Evolutionary conservation across 1,140 invertebrate species (phyloP).

Genomic region (Elymnias hypermnestra): DNA sequence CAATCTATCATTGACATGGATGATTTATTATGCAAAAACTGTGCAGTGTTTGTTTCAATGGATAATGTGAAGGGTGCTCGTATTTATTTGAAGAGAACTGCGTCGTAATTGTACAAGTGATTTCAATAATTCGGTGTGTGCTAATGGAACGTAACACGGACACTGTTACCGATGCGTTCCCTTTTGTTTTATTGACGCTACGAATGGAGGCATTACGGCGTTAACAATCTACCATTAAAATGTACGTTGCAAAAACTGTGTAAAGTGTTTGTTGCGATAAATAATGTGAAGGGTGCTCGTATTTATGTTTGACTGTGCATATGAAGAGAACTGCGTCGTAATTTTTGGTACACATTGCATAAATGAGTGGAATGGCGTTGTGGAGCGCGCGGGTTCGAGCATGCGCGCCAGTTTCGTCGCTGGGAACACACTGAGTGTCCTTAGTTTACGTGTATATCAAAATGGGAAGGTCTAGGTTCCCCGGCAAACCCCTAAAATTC

Average conservation of each 20-base stretch:
- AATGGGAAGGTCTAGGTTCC: constrained; percentile 84
- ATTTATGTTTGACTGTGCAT: constrained; percentile 60
- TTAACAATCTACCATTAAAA: constrained; percentile 72
- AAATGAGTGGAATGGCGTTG: constrained; percentile 75
- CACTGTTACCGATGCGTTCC: constrained; percentile 56
- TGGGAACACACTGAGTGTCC: constrained; percentile 71
- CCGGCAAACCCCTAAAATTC: constrained; percentile 89
- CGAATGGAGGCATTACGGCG: constrained; percentile 68
- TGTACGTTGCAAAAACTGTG: constrained; percentile 72
- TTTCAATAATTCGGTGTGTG: constrained; percentile 65
- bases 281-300: constrained; percentile 67
- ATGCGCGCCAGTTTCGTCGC: constrained; percentile 75
- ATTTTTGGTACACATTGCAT: constrained; percentile 74
- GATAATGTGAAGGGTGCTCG: constrained; percentile 65
- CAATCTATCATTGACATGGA: constrained; percentile 72
- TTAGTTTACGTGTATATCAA: constrained; percentile 72
- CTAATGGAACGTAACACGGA: constrained; percentile 66
- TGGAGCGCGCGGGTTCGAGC: constrained; percentile 73
- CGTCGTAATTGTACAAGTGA: constrained; percentile 75
- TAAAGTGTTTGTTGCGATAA: constrained; percentile 62
- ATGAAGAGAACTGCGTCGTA: constrained; percentile 73
- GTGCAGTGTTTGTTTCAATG: constrained; percentile 63
- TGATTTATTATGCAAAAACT: constrained; percentile 68
- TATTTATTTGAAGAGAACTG: constrained; percentile 72
- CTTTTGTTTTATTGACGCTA: constrained; percentile 72